These are phyloP conservation scores for Melipona beecheii DNA, from an alignment of 2,888 invertebrate species.

Conservation along the genomic window DNA sequence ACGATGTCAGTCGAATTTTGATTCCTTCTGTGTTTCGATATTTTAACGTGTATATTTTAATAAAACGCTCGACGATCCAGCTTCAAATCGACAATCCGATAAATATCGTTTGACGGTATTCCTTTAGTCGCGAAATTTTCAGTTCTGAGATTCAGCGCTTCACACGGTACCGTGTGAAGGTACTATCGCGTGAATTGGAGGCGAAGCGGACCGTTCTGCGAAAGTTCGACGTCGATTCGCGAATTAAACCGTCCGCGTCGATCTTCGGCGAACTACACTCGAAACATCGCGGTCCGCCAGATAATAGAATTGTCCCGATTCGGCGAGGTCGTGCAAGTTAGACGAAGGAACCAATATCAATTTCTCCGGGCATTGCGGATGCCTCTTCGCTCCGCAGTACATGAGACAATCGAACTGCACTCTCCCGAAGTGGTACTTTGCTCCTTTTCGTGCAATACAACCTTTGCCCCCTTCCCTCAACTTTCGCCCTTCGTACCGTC, in stretches of 20 bases:
- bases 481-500: conserved; percentile 55
- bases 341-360: conserved; percentile 72
- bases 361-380: conserved; percentile 63
- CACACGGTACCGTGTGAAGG: too few species aligned
- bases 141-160: too few species aligned
- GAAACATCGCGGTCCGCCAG: conserved; percentile 39
- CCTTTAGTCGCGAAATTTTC: too few species aligned
- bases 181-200: background rate
- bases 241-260: conserved; percentile 36
- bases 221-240: conserved; percentile 17
- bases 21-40: too few species aligned
- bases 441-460: conserved; percentile 33
- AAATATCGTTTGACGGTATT: too few species aligned
- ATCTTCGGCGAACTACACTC: conserved; percentile 44
- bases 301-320: conserved; percentile 66
- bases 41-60: too few species aligned
- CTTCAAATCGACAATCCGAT: too few species aligned
- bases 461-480: conserved; percentile 53
- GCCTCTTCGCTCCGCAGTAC: conserved; percentile 66
- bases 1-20: too few species aligned
- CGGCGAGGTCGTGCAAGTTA: conserved; percentile 66
- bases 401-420: conserved; percentile 67
- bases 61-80: too few species aligned
- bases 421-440: conserved; percentile 32
- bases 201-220: background rate